A percentile compares a stretch with the other conserved stretches of the same genome.
Evolutionary conservation across 2,888 invertebrate genomes (phyloP).

Genomic region (Helleia helle): DNA sequence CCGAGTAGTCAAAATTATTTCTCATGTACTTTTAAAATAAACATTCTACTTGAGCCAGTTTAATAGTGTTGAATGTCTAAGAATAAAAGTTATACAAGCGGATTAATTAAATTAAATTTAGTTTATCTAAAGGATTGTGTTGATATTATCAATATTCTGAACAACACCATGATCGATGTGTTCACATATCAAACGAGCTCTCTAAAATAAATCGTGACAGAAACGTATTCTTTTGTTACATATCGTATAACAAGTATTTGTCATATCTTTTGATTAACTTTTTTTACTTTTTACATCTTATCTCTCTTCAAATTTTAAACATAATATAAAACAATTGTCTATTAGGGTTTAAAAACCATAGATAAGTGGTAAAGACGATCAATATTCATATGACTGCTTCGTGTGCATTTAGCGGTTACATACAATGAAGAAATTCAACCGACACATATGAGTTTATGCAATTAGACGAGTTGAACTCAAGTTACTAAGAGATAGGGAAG

Average conservation of each 20-base stretch:
- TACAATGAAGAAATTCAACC: slow-evolving; percentile 37
- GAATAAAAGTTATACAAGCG: too few species aligned
- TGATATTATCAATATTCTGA: slow-evolving; percentile 49
- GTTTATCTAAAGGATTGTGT: slow-evolving; percentile 39
- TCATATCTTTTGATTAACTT: neutral
- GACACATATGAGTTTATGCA: slow-evolving; percentile 34
- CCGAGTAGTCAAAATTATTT: too few species aligned
- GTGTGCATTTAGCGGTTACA: slow-evolving; percentile 40
- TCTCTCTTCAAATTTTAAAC: neutral
- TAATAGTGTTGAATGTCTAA: too few species aligned
- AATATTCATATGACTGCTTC: slow-evolving; percentile 44
- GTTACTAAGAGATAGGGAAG: slow-evolving; percentile 42
- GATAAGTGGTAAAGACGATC: slow-evolving; percentile 30
- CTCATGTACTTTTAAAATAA: too few species aligned
- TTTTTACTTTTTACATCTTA: neutral
- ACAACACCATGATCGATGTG: slow-evolving; percentile 67
- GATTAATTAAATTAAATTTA: slow-evolving; percentile 7
- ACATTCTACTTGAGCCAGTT: too few species aligned
- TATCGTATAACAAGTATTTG: slow-evolving; percentile 15
- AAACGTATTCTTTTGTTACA: slow-evolving; percentile 18
- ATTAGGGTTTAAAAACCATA: neutral
- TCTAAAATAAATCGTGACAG: slow-evolving; percentile 22
- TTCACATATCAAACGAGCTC: slow-evolving; percentile 15
- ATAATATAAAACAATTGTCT: neutral
- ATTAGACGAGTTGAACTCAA: slow-evolving; percentile 30